Evolutionary conservation across 1,140 invertebrate genomes (phyloP).

Genomic region (Pectinophora gossypiella): DNA sequence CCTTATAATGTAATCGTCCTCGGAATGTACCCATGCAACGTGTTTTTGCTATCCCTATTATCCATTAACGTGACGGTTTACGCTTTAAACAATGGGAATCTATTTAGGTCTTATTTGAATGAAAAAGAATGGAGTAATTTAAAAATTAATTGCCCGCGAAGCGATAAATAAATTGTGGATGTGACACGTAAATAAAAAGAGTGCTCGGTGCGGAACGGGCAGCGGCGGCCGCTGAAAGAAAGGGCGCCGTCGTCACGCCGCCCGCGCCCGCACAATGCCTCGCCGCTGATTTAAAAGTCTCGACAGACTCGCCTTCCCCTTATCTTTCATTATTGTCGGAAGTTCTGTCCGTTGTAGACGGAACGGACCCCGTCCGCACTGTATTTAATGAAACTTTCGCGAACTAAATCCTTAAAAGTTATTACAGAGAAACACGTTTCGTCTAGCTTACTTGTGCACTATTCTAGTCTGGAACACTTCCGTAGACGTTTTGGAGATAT

Average conservation of each 20-base stretch:
- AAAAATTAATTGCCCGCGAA: slow-evolving; percentile 63
- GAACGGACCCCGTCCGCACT: slow-evolving; percentile 28
- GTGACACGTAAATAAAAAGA: slow-evolving; percentile 55
- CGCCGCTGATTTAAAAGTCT: slow-evolving; percentile 54
- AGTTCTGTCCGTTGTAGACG: slow-evolving; percentile 36
- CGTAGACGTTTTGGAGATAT: too few relatives aligned
- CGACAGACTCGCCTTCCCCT: slow-evolving; percentile 47
- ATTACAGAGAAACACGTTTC: too few relatives aligned
- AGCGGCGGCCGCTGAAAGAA: slow-evolving; percentile 33
- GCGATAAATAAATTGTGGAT: slow-evolving; percentile 54
- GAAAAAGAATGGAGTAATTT: slow-evolving; percentile 29
- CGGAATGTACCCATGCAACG: not conserved
- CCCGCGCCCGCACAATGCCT: slow-evolving; percentile 49
- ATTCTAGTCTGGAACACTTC: too few relatives aligned
- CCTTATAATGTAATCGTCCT: not conserved
- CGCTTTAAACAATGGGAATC: not conserved
- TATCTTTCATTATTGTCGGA: slow-evolving; percentile 60
- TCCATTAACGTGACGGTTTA: not conserved
- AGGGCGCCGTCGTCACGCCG: slow-evolving; percentile 49
- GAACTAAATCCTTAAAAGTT: slow-evolving; percentile 28
- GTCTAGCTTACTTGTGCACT: too few relatives aligned
- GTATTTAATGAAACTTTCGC: slow-evolving; percentile 37
- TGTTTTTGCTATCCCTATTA: not conserved
- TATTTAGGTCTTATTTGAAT: slow-evolving; percentile 6
- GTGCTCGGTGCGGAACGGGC: slow-evolving; percentile 45